Conservation (phyloP, 2,113 vertebrate genomes). For the Pao palembangensis region DNA sequence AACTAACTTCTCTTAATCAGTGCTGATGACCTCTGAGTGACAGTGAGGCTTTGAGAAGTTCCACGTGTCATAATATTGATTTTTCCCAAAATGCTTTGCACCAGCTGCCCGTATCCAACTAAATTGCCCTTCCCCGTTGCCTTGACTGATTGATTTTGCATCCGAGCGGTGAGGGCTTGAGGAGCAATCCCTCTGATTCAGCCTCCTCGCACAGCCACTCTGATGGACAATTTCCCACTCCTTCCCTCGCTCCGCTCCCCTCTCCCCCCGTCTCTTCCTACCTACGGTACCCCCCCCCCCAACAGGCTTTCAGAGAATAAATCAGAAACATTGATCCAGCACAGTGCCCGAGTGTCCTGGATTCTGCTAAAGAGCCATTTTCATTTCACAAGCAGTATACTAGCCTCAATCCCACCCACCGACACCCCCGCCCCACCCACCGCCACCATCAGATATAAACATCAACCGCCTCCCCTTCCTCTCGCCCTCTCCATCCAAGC, state of each 20-base stretch:
- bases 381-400: slow-evolving; percentile 81
- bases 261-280: slow-evolving; percentile 51
- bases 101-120: slow-evolving; percentile 55
- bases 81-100: slow-evolving; percentile 51
- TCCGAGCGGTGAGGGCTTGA: slow-evolving; percentile 51
- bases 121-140: slow-evolving; percentile 55
- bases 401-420: slow-evolving; percentile 37
- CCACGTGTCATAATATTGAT: slow-evolving; percentile 62
- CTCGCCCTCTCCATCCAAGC: slow-evolving; percentile 58
- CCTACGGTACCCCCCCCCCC: slow-evolving; percentile 1
- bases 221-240: slow-evolving; percentile 60
- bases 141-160: slow-evolving; percentile 66
- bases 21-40: slow-evolving; percentile 43
- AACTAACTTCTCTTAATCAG: slow-evolving; percentile 22
- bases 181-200: slow-evolving; percentile 57
- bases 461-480: slow-evolving; percentile 57
- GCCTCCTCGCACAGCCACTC: slow-evolving; percentile 51
- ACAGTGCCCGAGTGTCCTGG: slow-evolving; percentile 76
- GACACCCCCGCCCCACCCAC: not conserved
- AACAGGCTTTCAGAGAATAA: slow-evolving; percentile 83
- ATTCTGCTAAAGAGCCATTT: slow-evolving; percentile 83
- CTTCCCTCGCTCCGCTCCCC: slow-evolving; percentile 34
- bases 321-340: slow-evolving; percentile 80
- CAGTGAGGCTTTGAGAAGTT: slow-evolving; percentile 59
- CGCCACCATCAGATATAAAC: slow-evolving; percentile 63